Evolutionary conservation across 2,113 vertebrate genomes (phyloP).

Genomic region (Indicator indicator): DNA sequence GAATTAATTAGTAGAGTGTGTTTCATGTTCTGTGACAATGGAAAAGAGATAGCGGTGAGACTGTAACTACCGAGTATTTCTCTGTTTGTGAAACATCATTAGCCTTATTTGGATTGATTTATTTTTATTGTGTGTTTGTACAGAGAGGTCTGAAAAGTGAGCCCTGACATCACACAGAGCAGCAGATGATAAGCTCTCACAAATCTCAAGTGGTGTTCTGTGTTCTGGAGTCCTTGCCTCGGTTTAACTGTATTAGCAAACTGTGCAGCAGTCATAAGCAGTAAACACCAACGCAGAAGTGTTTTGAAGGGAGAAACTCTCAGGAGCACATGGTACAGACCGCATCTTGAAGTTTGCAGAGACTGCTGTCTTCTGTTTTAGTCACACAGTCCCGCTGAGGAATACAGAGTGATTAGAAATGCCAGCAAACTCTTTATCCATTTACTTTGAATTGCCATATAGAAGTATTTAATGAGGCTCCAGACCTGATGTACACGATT

Average conservation of each 20-base stretch:
- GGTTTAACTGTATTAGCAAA: background rate
- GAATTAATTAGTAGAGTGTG: background rate
- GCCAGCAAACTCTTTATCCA: background rate
- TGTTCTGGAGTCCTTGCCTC: background rate
- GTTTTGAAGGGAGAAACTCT: background rate
- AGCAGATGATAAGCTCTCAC: background rate
- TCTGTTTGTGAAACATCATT: background rate
- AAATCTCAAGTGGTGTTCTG: background rate
- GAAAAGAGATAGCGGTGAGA: background rate
- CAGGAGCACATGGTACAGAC: accelerated
- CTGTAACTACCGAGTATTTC: background rate
- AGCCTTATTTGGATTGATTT: background rate
- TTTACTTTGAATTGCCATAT: background rate
- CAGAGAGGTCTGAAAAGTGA: background rate
- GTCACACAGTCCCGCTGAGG: background rate
- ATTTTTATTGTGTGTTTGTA: background rate
- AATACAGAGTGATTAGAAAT: background rate
- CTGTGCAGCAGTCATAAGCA: background rate
- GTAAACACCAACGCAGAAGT: background rate
- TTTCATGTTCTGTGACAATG: background rate
- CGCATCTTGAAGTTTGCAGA: background rate
- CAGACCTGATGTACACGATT: background rate
- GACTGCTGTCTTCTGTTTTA: background rate
- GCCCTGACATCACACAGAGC: background rate
- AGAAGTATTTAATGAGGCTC: background rate